Conservation (phyloP, 2,888 invertebrate genomes). For the Leptodirus hochenwartii region DNA sequence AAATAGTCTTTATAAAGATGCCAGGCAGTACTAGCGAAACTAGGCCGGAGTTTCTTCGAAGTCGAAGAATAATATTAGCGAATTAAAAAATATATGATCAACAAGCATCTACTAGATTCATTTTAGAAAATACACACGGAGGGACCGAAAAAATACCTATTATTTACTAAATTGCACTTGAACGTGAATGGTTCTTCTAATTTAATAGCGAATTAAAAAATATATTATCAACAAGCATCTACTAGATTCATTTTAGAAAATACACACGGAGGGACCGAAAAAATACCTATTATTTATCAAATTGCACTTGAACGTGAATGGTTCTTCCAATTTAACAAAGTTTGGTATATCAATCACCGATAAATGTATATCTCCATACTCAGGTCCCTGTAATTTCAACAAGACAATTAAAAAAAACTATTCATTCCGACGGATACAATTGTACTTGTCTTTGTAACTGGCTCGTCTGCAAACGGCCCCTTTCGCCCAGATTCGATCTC, state of each 20-base stretch:
- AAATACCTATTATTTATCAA: conserved; percentile 56
- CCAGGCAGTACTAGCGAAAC: no score
- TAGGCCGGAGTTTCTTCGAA: no score
- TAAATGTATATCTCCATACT: conserved; percentile 79
- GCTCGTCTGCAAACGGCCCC: conserved; percentile 91
- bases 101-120: no score
- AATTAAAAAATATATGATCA: no score
- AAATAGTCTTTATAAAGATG: no score
- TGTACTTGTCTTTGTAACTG: conserved; percentile 73
- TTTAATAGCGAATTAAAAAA: background rate
- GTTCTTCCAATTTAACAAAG: conserved; percentile 64
- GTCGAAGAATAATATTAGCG: no score
- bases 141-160: background rate
- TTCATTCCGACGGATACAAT: conserved; percentile 10
- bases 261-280: conserved; percentile 7
- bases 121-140: background rate
- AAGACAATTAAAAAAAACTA: conserved; percentile 8
- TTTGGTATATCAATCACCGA: conserved; percentile 72
- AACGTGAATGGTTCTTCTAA: background rate
- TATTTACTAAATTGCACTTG: background rate
- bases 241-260: conserved; percentile 3
- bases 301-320: conserved; percentile 65
- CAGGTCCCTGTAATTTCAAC: conserved; percentile 50
- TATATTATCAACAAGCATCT: conserved; percentile 3
- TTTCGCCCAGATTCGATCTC: conserved; percentile 92